Conservation (phyloP, 2,113 vertebrate genomes). For the Mirounga angustirostris region DNA sequence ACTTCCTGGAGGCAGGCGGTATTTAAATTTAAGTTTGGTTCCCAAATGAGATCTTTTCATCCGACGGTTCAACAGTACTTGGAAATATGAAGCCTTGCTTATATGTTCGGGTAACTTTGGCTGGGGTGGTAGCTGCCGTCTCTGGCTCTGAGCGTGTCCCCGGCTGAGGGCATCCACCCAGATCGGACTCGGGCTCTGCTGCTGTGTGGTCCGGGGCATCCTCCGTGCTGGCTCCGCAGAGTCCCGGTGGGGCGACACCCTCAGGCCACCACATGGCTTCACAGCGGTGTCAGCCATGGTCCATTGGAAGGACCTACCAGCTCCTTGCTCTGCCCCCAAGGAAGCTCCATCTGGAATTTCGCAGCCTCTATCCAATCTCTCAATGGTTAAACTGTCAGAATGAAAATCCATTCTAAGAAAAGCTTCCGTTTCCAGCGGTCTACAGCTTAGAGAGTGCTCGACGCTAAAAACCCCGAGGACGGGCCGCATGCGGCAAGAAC, state of each 20-base stretch:
- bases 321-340: neutral
- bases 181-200: neutral
- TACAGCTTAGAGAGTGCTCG: neutral
- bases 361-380: neutral
- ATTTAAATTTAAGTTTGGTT: constrained; percentile 59
- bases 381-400: neutral
- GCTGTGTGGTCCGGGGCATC: neutral
- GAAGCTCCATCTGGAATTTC: neutral
- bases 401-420: neutral
- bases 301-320: rapidly evolving
- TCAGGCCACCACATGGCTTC: rapidly evolving
- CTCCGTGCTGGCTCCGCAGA: neutral
- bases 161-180: neutral
- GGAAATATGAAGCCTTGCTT: constrained; percentile 46
- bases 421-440: neutral
- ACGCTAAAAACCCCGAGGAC: neutral
- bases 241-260: neutral
- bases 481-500: rapidly evolving
- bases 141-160: neutral
- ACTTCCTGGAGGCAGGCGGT: neutral
- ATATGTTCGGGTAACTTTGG: neutral
- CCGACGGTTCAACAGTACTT: constrained; percentile 39
- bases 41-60: constrained; percentile 73
- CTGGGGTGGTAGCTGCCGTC: neutral
- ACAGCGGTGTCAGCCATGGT: neutral